Evolutionary conservation across 2,113 vertebrate genomes (phyloP), one percentile per base, ranked within the genome.

Genomic region (Catagonus wagneri): DNA sequence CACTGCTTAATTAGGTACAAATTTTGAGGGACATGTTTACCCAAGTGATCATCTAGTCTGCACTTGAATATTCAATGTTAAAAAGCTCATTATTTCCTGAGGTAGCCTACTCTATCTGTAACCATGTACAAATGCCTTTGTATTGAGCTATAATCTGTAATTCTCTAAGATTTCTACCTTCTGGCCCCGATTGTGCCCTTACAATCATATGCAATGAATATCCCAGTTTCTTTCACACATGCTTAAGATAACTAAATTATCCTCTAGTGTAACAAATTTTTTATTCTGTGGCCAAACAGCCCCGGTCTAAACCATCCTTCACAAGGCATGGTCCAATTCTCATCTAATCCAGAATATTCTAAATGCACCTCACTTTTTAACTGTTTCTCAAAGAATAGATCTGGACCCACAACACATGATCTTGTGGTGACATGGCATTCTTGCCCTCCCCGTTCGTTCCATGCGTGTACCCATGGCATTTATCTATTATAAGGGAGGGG

Each of bases 31-130:
- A 90, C 60, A 83, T 52, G 63, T 75, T 60, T 71, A 39, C 79
- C 74, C 22, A 29, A 32, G 56, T 44, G 65, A 15, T 79, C 65
- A 50, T 91, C 61, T 91, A 54, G 7, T 86, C 29, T 25, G 39
- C 44, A 19, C 17, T 19, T 69, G 44, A 87, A 58, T 4, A 27
- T 80, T 94, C 75, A 80, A 20, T 32, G 0, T 23, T 90, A n/a
- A 76, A 72, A 95, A 60, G 3, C 3, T 90, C 66, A 75, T 36
- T 60, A 15, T 74, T 94, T 95, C 83, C 71, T 66, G n/a, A 95
- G 52, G 14, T 56, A 72, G 32, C 52, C 74, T 56, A 12, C 19
- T 68, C 74, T 76, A 1, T 75, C 39, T 58, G 25, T 44, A 88
- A 34, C 17, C 1, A 19, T 68, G 15, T 83, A 29, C 16, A 56